These are phyloP conservation scores for Nycteola revayana DNA, from an alignment of 2,888 invertebrate genomes.

Conservation along the genomic window DNA sequence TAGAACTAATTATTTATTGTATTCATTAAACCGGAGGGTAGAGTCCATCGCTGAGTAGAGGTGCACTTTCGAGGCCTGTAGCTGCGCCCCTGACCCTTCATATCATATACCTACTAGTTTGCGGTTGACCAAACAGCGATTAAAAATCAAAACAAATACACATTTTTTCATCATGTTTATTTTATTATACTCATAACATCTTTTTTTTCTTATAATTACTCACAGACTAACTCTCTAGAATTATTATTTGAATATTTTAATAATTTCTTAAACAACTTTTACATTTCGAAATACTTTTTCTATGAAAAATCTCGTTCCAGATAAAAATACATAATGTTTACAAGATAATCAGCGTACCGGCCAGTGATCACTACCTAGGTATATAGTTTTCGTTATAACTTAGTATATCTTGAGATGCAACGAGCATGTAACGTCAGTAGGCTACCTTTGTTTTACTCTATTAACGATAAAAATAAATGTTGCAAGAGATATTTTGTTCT, in stretches of 20 bases:
- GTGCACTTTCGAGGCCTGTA: no score
- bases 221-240: slow-evolving; percentile 77
- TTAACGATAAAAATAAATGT: slow-evolving; percentile 19
- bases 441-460: slow-evolving; percentile 19
- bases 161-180: slow-evolving; percentile 60
- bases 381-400: slow-evolving; percentile 39
- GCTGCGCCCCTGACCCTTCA: no score
- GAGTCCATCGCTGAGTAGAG: no score
- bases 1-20: no score
- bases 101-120: no score
- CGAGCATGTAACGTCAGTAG: slow-evolving; percentile 6
- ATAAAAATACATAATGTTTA: slow-evolving; percentile 55
- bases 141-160: neutral
- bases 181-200: slow-evolving; percentile 80
- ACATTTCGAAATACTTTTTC: slow-evolving; percentile 63
- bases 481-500: slow-evolving; percentile 17
- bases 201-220: slow-evolving; percentile 72
- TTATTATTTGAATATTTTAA: slow-evolving; percentile 77
- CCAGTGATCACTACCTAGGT: slow-evolving; percentile 35
- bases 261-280: slow-evolving; percentile 74
- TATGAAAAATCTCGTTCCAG: slow-evolving; percentile 69
- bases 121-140: no score
- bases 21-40: no score
- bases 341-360: slow-evolving; percentile 36
- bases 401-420: slow-evolving; percentile 26